phyloP scores from a whole-genome alignment of 2,888 invertebrate genomes.

The Callinectes sapidus region DNA sequence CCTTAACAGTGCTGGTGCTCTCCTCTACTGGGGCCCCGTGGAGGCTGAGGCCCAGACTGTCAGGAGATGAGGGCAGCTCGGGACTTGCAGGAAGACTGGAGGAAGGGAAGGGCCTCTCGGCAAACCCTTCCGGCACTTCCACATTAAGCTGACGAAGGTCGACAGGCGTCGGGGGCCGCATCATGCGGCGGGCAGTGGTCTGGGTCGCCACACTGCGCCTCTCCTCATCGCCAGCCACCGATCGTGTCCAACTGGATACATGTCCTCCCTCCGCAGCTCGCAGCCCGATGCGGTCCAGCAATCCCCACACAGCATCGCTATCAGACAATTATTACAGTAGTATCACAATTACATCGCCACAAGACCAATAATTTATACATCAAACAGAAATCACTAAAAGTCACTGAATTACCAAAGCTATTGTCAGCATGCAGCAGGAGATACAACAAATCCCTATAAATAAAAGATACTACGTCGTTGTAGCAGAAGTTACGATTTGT shows the following conservation, averaged over 20 bases:
- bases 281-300: conserved; percentile 61
- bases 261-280: conserved; percentile 51
- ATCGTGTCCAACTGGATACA: conserved; percentile 55
- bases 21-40: conserved; percentile 66
- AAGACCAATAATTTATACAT: not conserved
- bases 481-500: not conserved
- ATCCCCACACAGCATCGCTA: conserved; percentile 68
- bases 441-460: not conserved
- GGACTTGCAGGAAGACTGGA: conserved; percentile 66
- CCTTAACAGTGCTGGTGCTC: conserved; percentile 59
- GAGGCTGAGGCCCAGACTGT: conserved; percentile 73
- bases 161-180: conserved; percentile 57
- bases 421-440: not conserved
- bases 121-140: conserved; percentile 48
- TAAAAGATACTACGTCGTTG: not conserved
- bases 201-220: conserved; percentile 41
- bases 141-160: not conserved
- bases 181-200: not conserved
- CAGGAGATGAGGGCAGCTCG: conserved; percentile 59
- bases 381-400: not conserved
- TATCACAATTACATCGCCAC: not conserved
- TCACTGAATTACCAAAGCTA: not conserved
- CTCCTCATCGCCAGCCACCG: conserved; percentile 28
- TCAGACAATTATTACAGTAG: not conserved
- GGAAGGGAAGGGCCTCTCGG: conserved; percentile 46